These are phyloP conservation scores for Cheiracanthium punctorium DNA, from an alignment of 2,888 invertebrate genomes.

Conservation along the genomic window DNA sequence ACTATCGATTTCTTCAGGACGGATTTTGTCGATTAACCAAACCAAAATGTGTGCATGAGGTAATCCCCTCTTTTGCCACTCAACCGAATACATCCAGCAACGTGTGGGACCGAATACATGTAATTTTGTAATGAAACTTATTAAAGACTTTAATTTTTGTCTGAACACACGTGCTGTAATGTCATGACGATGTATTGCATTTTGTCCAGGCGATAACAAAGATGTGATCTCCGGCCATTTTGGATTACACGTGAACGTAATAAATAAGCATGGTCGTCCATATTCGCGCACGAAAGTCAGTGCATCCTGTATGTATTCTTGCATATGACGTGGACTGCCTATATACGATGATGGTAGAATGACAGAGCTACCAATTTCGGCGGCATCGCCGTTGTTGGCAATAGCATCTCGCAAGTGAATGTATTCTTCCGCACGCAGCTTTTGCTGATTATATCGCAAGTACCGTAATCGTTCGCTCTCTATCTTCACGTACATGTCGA, in stretches of 20 bases:
- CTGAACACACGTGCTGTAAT: conserved; percentile 16
- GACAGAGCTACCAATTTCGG: too few species aligned
- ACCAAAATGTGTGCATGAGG: conserved; percentile 4
- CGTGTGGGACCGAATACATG: conserved; percentile 16
- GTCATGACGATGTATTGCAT: conserved; percentile 28
- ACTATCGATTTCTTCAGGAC: background rate
- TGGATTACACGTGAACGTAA: background rate
- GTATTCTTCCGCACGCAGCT: too few species aligned
- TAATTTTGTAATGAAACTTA: conserved; percentile 19
- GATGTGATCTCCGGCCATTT: background rate
- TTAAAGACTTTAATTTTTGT: conserved; percentile 35
- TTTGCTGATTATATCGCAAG: too few species aligned
- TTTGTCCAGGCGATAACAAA: conserved; percentile 18
- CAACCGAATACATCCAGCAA: background rate
- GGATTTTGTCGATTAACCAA: background rate
- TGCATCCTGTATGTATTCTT: too few species aligned
- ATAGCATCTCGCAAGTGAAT: too few species aligned
- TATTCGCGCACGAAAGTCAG: too few species aligned
- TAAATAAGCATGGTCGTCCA: background rate
- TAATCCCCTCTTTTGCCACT: conserved; percentile 9
- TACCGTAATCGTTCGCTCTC: too few species aligned
- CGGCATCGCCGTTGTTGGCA: too few species aligned
- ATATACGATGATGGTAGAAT: too few species aligned
- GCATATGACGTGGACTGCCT: too few species aligned
- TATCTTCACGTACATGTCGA: too few species aligned